Evolutionary conservation across 2,113 vertebrate species (phyloP).

Genomic region (Cavia porcellus): DNA sequence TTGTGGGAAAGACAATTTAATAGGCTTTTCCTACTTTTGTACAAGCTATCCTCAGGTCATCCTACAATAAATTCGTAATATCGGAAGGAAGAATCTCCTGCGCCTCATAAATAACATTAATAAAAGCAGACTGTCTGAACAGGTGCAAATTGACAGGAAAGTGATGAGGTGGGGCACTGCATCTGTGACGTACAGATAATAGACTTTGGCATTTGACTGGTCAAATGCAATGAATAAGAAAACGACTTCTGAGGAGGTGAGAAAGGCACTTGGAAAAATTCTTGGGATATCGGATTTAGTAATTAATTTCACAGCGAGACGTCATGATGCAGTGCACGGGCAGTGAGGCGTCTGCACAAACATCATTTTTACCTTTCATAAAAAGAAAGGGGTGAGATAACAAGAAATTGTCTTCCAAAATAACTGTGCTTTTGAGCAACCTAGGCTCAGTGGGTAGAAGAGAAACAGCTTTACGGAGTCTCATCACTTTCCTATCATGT

Average conservation of each 20-base stretch:
- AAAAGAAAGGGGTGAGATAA: neutral
- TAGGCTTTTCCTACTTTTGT: constrained; percentile 55
- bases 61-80: constrained; percentile 49
- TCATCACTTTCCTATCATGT: neutral
- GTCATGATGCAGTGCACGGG: neutral
- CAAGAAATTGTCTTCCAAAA: neutral
- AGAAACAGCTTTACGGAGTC: neutral
- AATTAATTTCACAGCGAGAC: constrained; percentile 69
- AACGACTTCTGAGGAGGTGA: constrained; percentile 64
- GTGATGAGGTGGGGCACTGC: neutral
- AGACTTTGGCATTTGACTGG: constrained; percentile 54
- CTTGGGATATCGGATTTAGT: constrained; percentile 61
- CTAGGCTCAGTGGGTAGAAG: neutral
- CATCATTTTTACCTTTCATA: neutral
- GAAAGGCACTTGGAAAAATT: constrained; percentile 65
- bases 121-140: constrained; percentile 58
- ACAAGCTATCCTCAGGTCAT: constrained; percentile 7
- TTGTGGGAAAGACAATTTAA: constrained; percentile 35
- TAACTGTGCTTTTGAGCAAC: neutral
- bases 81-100: neutral
- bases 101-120: constrained; percentile 61
- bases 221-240: constrained; percentile 73
- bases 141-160: constrained; percentile 58
- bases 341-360: too few relatives aligned
- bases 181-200: constrained; percentile 34